phyloP scores from a whole-genome alignment of 2,888 invertebrate species.

The Netelia virgata region DNA sequence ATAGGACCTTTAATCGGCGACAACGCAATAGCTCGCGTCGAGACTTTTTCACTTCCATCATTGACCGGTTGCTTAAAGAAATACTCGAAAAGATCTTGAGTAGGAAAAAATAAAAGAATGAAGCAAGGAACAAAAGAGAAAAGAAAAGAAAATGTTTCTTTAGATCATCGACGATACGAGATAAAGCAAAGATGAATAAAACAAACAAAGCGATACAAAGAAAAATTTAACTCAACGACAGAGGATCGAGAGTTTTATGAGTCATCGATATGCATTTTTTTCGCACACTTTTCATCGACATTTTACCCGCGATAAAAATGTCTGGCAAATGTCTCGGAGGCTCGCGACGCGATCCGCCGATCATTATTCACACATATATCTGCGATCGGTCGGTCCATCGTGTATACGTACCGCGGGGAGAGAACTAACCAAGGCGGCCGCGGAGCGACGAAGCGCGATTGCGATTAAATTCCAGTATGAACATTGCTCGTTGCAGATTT shows the following conservation, averaged over 20 bases:
- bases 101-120: background rate
- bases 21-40: constrained; percentile 48
- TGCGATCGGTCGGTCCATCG: background rate
- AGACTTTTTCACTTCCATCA: constrained; percentile 34
- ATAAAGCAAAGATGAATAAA: background rate
- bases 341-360: background rate
- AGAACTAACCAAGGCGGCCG: constrained; percentile 11
- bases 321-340: background rate
- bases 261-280: background rate
- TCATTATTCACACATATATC: constrained; percentile 7
- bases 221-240: background rate
- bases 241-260: background rate
- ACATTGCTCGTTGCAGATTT: constrained; percentile 18
- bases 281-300: background rate
- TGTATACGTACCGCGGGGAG: background rate
- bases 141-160: background rate
- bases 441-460: constrained; percentile 67
- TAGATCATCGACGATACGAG: background rate
- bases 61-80: constrained; percentile 7
- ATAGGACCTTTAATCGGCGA: constrained; percentile 49
- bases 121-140: background rate
- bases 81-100: constrained; percentile 5
- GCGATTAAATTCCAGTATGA: constrained; percentile 74
- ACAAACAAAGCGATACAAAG: background rate
- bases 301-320: background rate